These are phyloP conservation scores for Phorcus lineatus DNA, from an alignment of 2,888 invertebrate genomes.

Conservation along the genomic window DNA sequence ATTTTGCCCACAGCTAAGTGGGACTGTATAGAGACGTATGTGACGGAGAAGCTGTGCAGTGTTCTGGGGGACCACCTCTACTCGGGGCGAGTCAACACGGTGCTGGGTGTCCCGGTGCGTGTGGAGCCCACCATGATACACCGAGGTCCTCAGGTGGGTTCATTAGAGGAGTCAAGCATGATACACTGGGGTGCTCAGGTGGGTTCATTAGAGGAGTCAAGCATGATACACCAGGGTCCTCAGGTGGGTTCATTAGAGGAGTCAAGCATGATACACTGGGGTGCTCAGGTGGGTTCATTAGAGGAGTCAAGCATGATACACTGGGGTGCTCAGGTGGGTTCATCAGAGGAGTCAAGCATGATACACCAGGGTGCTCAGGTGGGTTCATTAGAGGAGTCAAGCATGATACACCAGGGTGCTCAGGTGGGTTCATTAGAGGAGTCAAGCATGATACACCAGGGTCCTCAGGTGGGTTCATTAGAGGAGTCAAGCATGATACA, in stretches of 20 bases:
- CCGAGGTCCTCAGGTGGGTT: too few relatives aligned
- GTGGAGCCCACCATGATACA: background rate
- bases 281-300: background rate
- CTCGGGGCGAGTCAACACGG: background rate
- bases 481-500: too few relatives aligned
- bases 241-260: too few relatives aligned
- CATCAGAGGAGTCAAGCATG: too few relatives aligned
- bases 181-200: background rate
- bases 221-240: background rate
- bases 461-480: too few relatives aligned
- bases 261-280: too few relatives aligned
- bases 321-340: too few relatives aligned
- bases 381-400: background rate
- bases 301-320: background rate
- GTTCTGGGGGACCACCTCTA: background rate
- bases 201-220: background rate
- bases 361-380: background rate
- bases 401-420: background rate
- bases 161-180: too few relatives aligned
- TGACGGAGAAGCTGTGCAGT: background rate
- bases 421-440: too few relatives aligned
- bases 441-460: too few relatives aligned
- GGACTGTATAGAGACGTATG: background rate
- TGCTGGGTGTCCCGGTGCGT: background rate
- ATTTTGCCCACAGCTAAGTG: background rate